These are phyloP conservation scores for Ctenoplectra terminalis DNA, from an alignment of 1,140 invertebrate species.

Conservation along the genomic window DNA sequence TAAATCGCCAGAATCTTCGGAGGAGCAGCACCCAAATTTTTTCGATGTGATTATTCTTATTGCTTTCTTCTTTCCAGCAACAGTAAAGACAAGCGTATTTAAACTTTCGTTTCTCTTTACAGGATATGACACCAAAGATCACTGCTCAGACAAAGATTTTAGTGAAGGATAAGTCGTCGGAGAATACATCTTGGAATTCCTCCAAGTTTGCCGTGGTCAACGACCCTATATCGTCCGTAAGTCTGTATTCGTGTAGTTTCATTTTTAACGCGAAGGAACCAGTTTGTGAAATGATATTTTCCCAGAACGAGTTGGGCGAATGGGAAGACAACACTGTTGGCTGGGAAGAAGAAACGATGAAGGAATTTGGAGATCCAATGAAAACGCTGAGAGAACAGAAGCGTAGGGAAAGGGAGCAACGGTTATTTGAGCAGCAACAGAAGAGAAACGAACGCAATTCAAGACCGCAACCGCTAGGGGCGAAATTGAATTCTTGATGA, in stretches of 20 bases:
- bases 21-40: conserved; percentile 80
- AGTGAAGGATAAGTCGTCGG: conserved; percentile 74
- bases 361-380: conserved; percentile 80
- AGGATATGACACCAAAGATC: conserved; percentile 84
- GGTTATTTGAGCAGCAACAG: conserved; percentile 82
- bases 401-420: conserved; percentile 80
- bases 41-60: conserved; percentile 77
- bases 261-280: conserved; percentile 53
- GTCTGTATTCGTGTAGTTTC: conserved; percentile 6
- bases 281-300: conserved; percentile 17
- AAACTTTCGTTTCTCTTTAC: conserved; percentile 4
- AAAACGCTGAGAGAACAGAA: conserved; percentile 81
- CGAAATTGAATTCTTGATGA: conserved; percentile 81
- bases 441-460: conserved; percentile 79
- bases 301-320: conserved; percentile 78
- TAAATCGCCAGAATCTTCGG: conserved; percentile 71
- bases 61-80: not conserved
- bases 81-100: not conserved
- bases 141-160: conserved; percentile 83
- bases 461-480: conserved; percentile 78
- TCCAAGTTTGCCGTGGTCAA: conserved; percentile 78
- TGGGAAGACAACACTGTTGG: conserved; percentile 82
- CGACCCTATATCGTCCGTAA: conserved; percentile 75
- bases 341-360: conserved; percentile 82
- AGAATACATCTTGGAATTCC: conserved; percentile 57